Conservation (phyloP, 1,140 invertebrate species). For the Pinna nobilis region DNA sequence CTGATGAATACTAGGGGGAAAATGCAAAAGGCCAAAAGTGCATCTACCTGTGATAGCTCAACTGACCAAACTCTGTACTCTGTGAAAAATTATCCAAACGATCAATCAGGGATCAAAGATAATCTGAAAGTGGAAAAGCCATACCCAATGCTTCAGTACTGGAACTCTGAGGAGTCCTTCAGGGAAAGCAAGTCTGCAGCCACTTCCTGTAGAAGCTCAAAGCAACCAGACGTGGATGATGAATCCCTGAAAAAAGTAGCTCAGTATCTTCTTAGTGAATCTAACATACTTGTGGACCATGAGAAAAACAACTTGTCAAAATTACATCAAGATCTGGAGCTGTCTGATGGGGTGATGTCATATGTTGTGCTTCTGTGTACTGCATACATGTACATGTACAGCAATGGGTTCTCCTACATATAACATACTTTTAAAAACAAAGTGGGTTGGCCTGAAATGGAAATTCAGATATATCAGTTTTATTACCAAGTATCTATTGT, state of each 20-base stretch:
- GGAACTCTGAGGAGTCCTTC: background rate
- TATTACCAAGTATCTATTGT: too few relatives aligned
- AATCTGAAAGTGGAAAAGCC: background rate
- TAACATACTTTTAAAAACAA: too few relatives aligned
- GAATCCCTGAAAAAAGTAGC: slow-evolving; percentile 35
- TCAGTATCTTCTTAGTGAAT: slow-evolving; percentile 34
- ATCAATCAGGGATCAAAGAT: too few relatives aligned
- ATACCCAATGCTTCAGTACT: slow-evolving; percentile 4
- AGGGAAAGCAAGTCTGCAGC: background rate
- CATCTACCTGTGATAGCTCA: background rate
- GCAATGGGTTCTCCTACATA: too few relatives aligned
- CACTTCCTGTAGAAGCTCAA: background rate
- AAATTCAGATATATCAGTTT: too few relatives aligned
- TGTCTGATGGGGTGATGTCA: slow-evolving; percentile 38
- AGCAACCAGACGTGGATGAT: slow-evolving; percentile 8
- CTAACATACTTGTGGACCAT: background rate
- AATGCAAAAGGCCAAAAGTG: slow-evolving; percentile 20
- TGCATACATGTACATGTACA: too few relatives aligned
- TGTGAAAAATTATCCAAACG: too few relatives aligned
- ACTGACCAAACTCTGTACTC: slow-evolving; percentile 2
- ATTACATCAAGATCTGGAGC: slow-evolving; percentile 8
- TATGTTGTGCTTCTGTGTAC: too few relatives aligned
- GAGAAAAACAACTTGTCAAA: background rate
- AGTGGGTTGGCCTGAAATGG: too few relatives aligned
- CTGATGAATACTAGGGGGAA: slow-evolving; percentile 7